Evolutionary conservation across 2,888 invertebrate species (phyloP).

Genomic region (Perdita meconis): DNA sequence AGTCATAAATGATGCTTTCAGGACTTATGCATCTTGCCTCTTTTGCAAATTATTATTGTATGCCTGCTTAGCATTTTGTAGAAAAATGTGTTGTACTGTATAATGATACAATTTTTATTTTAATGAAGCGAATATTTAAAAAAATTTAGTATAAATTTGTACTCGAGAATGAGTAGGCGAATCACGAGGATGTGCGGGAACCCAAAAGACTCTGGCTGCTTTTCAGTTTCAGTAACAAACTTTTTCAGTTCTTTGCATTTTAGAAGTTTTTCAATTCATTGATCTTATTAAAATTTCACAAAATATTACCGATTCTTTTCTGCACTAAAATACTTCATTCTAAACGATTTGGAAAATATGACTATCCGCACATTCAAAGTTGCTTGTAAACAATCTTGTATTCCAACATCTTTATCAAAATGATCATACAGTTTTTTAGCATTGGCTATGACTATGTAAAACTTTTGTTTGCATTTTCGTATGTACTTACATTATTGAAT

Average conservation of each 20-base stretch:
- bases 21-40: slow-evolving; percentile 76
- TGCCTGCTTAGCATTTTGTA: slow-evolving; percentile 87
- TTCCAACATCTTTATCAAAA: slow-evolving; percentile 65
- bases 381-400: slow-evolving; percentile 60
- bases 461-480: slow-evolving; percentile 66
- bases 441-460: slow-evolving; percentile 60
- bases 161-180: slow-evolving; percentile 57
- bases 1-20: slow-evolving; percentile 76
- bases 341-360: slow-evolving; percentile 32
- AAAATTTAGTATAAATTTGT: slow-evolving; percentile 33
- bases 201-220: slow-evolving; percentile 21
- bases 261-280: slow-evolving; percentile 14
- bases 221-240: slow-evolving; percentile 2
- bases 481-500: slow-evolving; percentile 67
- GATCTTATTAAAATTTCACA: not conserved
- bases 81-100: slow-evolving; percentile 64
- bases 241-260: slow-evolving; percentile 20
- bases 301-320: not conserved
- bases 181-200: slow-evolving; percentile 60
- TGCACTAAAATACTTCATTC: slow-evolving; percentile 7
- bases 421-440: slow-evolving; percentile 48
- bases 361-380: slow-evolving; percentile 53
- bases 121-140: slow-evolving; percentile 38
- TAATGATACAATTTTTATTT: slow-evolving; percentile 61
- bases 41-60: slow-evolving; percentile 81